Evolutionary conservation across 1,140 invertebrate species (phyloP).

Genomic region (Dryas iulia): DNA sequence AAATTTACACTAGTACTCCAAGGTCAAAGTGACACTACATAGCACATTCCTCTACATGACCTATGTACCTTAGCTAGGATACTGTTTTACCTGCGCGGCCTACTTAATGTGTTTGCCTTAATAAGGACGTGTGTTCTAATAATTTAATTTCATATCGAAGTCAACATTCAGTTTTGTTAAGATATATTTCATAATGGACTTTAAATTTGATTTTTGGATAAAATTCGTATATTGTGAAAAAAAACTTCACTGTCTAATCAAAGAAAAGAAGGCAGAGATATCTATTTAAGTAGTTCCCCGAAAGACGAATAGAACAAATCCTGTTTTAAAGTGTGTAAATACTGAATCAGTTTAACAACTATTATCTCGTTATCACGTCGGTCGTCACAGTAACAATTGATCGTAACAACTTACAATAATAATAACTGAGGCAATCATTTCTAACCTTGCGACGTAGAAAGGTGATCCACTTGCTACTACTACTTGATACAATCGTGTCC

Average conservation of each 20-base stretch:
- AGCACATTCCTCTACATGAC: too few species aligned
- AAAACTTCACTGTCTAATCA: too few species aligned
- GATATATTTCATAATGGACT: too few species aligned
- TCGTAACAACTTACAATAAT: constrained; percentile 17
- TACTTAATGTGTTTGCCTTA: neutral
- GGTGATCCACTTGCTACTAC: constrained; percentile 17
- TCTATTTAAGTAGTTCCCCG: too few species aligned
- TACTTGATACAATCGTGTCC: constrained; percentile 18
- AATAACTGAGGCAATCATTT: constrained; percentile 25
- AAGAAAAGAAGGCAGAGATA: neutral
- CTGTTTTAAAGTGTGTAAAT: neutral
- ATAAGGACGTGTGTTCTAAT: neutral
- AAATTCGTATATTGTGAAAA: too few species aligned
- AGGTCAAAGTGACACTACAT: too few species aligned
- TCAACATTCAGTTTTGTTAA: neutral
- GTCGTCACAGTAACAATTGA: constrained; percentile 21
- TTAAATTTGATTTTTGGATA: too few species aligned
- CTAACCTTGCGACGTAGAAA: constrained; percentile 26
- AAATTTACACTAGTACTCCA: too few species aligned
- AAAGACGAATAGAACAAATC: too few species aligned
- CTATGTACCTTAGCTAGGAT: neutral
- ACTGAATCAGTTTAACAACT: neutral
- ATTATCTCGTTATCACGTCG: neutral
- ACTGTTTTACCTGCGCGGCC: neutral
- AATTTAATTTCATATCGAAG: neutral